Evolutionary conservation across 2,888 invertebrate species (phyloP), one percentile per base, ranked within the genome.

Genomic region (Anorthoa munda): DNA sequence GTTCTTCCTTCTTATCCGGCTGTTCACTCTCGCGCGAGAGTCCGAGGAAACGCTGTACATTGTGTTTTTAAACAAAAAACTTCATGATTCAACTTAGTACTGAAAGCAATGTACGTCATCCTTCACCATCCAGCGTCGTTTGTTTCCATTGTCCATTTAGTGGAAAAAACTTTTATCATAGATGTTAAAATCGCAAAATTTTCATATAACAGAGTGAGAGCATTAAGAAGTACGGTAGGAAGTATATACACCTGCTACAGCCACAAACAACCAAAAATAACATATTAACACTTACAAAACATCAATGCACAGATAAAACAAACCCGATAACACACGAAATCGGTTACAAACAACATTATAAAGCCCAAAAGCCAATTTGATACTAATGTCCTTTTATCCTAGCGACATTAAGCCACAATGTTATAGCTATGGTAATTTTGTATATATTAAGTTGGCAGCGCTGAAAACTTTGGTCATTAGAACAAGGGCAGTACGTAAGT

Each of bases 401-500:
- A 50, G 77, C 67, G 48, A 79, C 84, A 83, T 87, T 86, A 88
- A 81, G 79, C 82, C 68, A 78, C 85, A 79, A 72, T 86, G 82
- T 84, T 83, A 81, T 86, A 85, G 90, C 88, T 85, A 88, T 89
- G 92, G 93, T 93, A 93, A 94, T 94, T 93, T 92, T 92, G 92
- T 93, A 92, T 93, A 91, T 93, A 94, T 93, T 92, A 94, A 94
- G 94, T 94, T 94, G 89, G 92, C 79, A 86, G 86, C 89, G 88
- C 84, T 90, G 92, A 89, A 92, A 95, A 95, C 94, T 95, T 95
- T 92, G 92, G 92, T 94, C 95, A 95, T 95, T 95, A 95, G 92
- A 92, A 90, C 90, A 89, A 92, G 93, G 92, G 92, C 90, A 91
- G 90, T 90, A 82, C 79, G 91, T 91, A 91, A 93, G 93, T 93